These are phyloP conservation scores for Allobates femoralis DNA, from an alignment of 2,797 vertebrate genomes.

Conservation along the genomic window DNA sequence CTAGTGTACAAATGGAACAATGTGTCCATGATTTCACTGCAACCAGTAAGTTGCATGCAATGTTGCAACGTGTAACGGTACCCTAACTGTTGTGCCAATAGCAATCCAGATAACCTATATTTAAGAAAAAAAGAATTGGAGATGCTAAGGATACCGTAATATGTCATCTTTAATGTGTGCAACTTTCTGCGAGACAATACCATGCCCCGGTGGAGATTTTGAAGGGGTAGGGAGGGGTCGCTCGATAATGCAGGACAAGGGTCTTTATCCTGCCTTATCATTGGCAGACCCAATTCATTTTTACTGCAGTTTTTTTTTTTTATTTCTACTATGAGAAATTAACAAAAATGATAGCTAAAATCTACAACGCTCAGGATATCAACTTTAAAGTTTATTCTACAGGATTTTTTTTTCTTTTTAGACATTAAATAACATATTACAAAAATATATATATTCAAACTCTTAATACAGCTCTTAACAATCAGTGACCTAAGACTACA, in stretches of 20 bases:
- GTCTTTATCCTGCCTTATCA: not conserved
- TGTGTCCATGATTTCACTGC: too few species aligned
- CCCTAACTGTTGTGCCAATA: too few species aligned
- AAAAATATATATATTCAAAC: constrained; percentile 60
- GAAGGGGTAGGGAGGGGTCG: too few species aligned
- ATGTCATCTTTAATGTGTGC: constrained; percentile 10
- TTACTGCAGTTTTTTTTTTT: constrained; percentile 30
- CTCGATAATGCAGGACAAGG: not conserved
- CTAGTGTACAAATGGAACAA: too few species aligned
- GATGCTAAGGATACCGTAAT: not conserved
- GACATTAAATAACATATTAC: constrained; percentile 64
- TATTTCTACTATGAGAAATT: constrained; percentile 30
- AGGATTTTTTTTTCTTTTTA: constrained; percentile 52
- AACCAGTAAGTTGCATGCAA: too few species aligned
- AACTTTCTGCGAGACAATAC: not conserved
- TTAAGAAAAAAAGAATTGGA: not conserved
- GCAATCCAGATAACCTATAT: too few species aligned
- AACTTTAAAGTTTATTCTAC: constrained; percentile 51
- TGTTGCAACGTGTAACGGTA: too few species aligned
- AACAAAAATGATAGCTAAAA: constrained; percentile 53
- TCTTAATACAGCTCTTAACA: constrained; percentile 62
- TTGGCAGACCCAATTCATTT: constrained; percentile 17
- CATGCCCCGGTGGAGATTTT: not conserved
- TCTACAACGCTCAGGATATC: constrained; percentile 63
- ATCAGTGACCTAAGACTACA: constrained; percentile 69